These are phyloP conservation scores for Saimiri boliviensis DNA, from an alignment of 2,113 vertebrate genomes.

Conservation along the genomic window DNA sequence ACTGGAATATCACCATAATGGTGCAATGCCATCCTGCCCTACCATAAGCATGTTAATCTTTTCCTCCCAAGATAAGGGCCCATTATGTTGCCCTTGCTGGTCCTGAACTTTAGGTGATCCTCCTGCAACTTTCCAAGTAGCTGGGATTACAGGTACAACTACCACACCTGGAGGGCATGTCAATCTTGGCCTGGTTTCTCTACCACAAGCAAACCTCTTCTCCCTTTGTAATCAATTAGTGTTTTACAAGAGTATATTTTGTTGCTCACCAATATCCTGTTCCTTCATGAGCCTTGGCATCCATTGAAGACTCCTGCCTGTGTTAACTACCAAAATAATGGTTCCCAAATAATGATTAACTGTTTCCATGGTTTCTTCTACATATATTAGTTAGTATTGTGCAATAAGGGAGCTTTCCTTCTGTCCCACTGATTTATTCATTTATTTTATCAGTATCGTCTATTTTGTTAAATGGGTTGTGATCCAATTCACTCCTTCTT, in stretches of 20 bases:
- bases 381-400: not conserved
- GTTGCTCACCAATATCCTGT: not conserved
- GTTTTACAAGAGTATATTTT: not conserved
- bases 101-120: too few species aligned
- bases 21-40: not conserved
- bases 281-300: not conserved
- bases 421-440: not conserved
- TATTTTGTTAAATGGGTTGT: not conserved
- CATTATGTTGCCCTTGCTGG: too few species aligned
- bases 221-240: not conserved
- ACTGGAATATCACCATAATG: not conserved
- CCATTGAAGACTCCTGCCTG: not conserved
- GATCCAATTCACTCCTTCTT: not conserved
- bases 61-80: too few species aligned
- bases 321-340: not conserved
- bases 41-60: not conserved
- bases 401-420: not conserved
- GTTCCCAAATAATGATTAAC: not conserved
- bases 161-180: too few species aligned
- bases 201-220: not conserved
- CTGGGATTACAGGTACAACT: too few species aligned
- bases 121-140: too few species aligned
- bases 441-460: not conserved
- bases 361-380: not conserved
- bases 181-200: not conserved